A percentile compares a stretch with the other conserved stretches of the same genome.
These are phyloP conservation scores for Mus minutoides DNA, from an alignment of 2,797 vertebrate genomes.

Conservation along the genomic window DNA sequence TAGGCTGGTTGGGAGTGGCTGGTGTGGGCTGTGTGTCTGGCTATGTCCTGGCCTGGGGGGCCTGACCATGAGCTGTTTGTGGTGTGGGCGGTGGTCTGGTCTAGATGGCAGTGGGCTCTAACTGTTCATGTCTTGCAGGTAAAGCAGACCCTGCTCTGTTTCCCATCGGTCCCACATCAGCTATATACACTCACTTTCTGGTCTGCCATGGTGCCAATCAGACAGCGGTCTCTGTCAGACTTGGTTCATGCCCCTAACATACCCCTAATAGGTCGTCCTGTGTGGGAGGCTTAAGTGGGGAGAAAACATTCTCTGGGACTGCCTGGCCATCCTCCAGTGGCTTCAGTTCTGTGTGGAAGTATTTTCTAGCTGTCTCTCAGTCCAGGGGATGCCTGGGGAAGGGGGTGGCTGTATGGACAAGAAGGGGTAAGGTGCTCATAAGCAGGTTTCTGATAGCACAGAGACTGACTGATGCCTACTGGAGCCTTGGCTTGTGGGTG, in stretches of 20 bases:
- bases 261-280: neutral
- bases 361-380: neutral
- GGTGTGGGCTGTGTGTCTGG: neutral
- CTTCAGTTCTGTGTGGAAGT: neutral
- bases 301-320: neutral
- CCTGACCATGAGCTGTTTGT: neutral
- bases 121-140: neutral
- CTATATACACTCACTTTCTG: neutral
- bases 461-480: accelerated
- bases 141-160: accelerated
- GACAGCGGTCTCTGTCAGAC: neutral
- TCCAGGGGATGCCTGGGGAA: neutral
- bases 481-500: neutral
- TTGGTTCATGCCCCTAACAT: neutral
- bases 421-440: neutral
- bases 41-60: neutral
- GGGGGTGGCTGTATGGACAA: neutral
- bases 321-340: neutral
- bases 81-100: neutral
- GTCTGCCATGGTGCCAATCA: neutral
- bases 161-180: accelerated
- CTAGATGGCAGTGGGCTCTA: neutral
- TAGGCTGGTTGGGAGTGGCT: neutral
- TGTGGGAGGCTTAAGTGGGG: neutral
- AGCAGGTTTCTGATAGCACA: neutral